A percentile compares a stretch with the other conserved stretches of the same genome.
Evolutionary conservation across 2,797 vertebrate genomes (phyloP).

Genomic region (Taenioides sp.): DNA sequence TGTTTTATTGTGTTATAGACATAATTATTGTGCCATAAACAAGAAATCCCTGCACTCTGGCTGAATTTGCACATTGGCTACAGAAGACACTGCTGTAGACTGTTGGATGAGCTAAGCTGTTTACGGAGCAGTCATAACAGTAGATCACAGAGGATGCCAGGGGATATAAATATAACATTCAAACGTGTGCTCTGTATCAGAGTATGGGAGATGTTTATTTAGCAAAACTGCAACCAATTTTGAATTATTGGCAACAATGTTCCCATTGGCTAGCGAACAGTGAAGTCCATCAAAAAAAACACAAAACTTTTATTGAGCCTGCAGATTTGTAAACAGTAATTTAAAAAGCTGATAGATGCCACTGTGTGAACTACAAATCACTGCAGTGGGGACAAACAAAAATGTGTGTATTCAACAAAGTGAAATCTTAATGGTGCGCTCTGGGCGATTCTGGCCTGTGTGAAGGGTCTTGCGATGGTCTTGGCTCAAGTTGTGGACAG

Average conservation of each 20-base stretch:
- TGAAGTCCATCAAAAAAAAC: constrained; percentile 23
- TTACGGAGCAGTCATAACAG: constrained; percentile 58
- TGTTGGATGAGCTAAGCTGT: constrained; percentile 45
- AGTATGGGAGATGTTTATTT: constrained; percentile 42
- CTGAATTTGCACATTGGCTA: constrained; percentile 22
- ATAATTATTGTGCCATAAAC: constrained; percentile 27
- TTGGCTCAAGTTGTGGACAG: constrained; percentile 39
- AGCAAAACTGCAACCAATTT: constrained; percentile 24
- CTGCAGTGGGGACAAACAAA: constrained; percentile 26
- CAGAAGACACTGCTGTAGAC: constrained; percentile 37
- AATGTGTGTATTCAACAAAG: constrained; percentile 16
- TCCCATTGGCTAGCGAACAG: constrained; percentile 24
- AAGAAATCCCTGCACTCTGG: constrained; percentile 20
- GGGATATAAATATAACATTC: constrained; percentile 34
- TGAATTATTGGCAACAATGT: constrained; percentile 29
- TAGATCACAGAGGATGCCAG: constrained; percentile 34
- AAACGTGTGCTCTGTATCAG: constrained; percentile 31
- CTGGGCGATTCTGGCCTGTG: constrained; percentile 17
- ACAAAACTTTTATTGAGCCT: constrained; percentile 21
- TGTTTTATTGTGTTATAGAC: constrained; percentile 18
- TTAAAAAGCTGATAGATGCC: constrained; percentile 33
- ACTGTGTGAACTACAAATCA: constrained; percentile 35
- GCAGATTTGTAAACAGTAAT: constrained; percentile 42
- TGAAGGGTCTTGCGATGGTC: constrained; percentile 28
- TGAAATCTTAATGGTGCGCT: constrained; percentile 34